Conservation (phyloP, 2,797 vertebrate species). For the Gymnothorax javanicus region DNA sequence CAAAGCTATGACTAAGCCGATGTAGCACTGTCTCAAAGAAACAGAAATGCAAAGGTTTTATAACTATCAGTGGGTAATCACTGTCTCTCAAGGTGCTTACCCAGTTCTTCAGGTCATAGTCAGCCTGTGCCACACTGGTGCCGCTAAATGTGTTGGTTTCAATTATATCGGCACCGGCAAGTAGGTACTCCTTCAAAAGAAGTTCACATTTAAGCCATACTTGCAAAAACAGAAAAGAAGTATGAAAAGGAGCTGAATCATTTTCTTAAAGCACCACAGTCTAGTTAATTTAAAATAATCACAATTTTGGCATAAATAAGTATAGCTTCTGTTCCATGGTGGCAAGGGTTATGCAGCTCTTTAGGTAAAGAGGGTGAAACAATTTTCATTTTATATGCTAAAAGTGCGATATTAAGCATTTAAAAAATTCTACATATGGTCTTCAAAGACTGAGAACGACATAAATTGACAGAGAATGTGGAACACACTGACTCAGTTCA, state of each 20-base stretch:
- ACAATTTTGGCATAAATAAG: conserved; percentile 1
- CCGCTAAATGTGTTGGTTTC: conserved; percentile 98
- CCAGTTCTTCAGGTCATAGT: conserved; percentile 88
- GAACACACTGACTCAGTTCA: background rate
- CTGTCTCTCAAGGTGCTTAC: conserved; percentile 65
- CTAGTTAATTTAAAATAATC: background rate
- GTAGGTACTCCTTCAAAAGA: conserved; percentile 83
- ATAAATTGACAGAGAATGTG: background rate
- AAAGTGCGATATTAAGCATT: background rate
- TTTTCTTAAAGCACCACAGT: background rate
- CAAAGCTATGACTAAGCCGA: background rate
- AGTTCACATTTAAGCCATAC: background rate
- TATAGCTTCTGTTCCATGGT: background rate
- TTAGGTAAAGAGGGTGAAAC: background rate
- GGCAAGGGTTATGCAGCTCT: background rate
- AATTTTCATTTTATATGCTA: too few relatives aligned
- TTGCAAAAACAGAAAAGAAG: background rate
- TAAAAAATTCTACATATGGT: background rate
- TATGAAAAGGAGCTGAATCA: background rate
- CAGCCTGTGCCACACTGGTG: conserved; percentile 87
- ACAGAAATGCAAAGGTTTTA: background rate
- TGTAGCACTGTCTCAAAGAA: background rate
- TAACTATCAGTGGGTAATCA: background rate
- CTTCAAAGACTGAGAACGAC: background rate
- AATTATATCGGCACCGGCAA: conserved; percentile 90